A percentile compares a stretch with the other conserved stretches of the same genome.
These are phyloP conservation scores for Apus apus DNA, from an alignment of 2,113 vertebrate species.

Conservation along the genomic window DNA sequence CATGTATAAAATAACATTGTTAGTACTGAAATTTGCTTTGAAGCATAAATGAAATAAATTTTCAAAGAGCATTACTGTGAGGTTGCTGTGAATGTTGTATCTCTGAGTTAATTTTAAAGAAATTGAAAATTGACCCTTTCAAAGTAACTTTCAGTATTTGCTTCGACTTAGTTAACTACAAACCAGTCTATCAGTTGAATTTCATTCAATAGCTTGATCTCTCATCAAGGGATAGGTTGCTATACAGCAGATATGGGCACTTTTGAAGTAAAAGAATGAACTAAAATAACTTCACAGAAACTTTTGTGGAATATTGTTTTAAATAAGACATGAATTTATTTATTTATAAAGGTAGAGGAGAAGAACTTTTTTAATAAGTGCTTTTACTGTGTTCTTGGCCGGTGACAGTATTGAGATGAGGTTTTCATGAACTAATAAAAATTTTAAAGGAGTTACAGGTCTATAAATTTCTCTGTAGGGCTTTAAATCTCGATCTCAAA, in stretches of 20 bases:
- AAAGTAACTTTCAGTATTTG: conserved; percentile 15
- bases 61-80: conserved; percentile 31
- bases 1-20: background rate
- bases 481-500: background rate
- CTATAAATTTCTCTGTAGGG: background rate
- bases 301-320: background rate
- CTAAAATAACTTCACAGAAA: background rate
- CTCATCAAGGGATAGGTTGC: too few relatives aligned
- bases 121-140: background rate
- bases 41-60: conserved; percentile 25
- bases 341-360: background rate
- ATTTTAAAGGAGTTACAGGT: background rate
- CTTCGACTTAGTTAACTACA: background rate
- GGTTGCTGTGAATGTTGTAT: background rate
- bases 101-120: background rate
- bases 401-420: background rate
- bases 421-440: background rate
- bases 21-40: conserved; percentile 34
- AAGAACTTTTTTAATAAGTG: background rate
- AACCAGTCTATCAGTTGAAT: background rate
- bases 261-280: background rate
- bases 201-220: background rate
- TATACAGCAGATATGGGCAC: background rate
- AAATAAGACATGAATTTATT: background rate
- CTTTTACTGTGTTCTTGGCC: background rate